Evolutionary conservation across 2,888 invertebrate species (phyloP).

Genomic region (Automeris io): DNA sequence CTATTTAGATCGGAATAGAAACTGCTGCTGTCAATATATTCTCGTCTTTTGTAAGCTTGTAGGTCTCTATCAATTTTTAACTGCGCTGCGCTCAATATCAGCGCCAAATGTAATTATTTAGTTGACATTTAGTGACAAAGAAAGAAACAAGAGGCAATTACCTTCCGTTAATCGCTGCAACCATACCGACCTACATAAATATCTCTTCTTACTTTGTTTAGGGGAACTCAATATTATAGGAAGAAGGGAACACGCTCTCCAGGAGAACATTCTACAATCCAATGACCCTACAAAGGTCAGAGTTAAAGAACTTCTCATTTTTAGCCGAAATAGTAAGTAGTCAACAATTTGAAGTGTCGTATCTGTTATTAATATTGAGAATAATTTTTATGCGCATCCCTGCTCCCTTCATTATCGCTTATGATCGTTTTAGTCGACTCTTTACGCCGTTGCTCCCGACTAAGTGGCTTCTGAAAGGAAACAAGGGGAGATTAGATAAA

Average conservation of each 20-base stretch:
- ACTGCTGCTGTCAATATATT: not conserved
- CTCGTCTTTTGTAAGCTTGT: not conserved
- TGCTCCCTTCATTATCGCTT: conserved; percentile 30
- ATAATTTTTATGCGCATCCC: conserved; percentile 21
- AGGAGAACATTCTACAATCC: too few species aligned
- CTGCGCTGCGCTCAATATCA: not conserved
- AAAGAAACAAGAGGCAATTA: too few species aligned
- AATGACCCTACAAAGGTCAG: too few species aligned
- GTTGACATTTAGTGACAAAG: not conserved
- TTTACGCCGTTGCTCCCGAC: conserved; percentile 33
- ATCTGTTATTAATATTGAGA: not conserved
- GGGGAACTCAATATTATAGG: too few species aligned
- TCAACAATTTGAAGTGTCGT: too few species aligned
- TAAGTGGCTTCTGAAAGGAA: conserved; percentile 43
- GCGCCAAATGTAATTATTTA: not conserved
- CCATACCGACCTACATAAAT: too few species aligned
- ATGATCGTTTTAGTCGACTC: conserved; percentile 30
- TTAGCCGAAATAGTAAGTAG: too few species aligned
- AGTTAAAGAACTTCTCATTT: too few species aligned
- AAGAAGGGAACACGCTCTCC: too few species aligned
- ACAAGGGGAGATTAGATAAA: conserved; percentile 54
- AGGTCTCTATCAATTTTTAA: not conserved
- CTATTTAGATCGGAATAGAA: too few species aligned
- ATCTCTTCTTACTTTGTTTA: too few species aligned
- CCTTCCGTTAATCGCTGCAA: too few species aligned